Conservation (phyloP, 2,113 vertebrate genomes). For the Corydoras maculifer region DNA sequence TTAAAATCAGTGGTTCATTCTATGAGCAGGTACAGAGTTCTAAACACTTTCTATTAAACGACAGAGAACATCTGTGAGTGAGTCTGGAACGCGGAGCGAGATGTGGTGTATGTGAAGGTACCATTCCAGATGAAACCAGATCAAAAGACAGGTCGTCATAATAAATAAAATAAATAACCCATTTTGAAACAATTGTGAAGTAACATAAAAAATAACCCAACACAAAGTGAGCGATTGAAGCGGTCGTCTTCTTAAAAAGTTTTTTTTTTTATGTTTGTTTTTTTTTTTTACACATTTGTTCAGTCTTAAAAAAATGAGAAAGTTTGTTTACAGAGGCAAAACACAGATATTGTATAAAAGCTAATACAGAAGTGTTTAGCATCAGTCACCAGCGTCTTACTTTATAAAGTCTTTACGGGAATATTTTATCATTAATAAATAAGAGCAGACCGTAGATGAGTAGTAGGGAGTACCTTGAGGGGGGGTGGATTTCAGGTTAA, state of each 20-base stretch:
- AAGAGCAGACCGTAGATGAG: conserved; percentile 53
- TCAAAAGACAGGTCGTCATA: conserved; percentile 47
- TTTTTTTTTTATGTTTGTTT: conserved; percentile 30
- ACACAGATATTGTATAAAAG: conserved; percentile 61
- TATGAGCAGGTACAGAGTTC: no score
- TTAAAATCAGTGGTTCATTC: no score
- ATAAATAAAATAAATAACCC: conserved; percentile 69
- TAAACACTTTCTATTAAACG: no score
- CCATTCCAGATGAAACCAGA: neutral
- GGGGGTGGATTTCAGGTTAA: conserved; percentile 16
- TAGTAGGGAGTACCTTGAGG: conserved; percentile 34
- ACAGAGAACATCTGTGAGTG: neutral
- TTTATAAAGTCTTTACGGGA: conserved; percentile 59
- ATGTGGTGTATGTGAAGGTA: no score
- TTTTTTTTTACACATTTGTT: conserved; percentile 47
- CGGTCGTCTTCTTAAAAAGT: conserved; percentile 48
- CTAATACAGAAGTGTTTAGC: conserved; percentile 57
- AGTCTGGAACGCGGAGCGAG: no score
- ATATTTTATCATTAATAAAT: conserved; percentile 63
- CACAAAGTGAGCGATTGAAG: conserved; percentile 40
- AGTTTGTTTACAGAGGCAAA: conserved; percentile 50
- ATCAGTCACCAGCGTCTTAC: conserved; percentile 63
- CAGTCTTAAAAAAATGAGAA: conserved; percentile 45
- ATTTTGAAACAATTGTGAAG: conserved; percentile 50
- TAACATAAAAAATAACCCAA: conserved; percentile 40